phyloP scores from a whole-genome alignment of 2,113 vertebrate species.

The Uria aalge region DNA sequence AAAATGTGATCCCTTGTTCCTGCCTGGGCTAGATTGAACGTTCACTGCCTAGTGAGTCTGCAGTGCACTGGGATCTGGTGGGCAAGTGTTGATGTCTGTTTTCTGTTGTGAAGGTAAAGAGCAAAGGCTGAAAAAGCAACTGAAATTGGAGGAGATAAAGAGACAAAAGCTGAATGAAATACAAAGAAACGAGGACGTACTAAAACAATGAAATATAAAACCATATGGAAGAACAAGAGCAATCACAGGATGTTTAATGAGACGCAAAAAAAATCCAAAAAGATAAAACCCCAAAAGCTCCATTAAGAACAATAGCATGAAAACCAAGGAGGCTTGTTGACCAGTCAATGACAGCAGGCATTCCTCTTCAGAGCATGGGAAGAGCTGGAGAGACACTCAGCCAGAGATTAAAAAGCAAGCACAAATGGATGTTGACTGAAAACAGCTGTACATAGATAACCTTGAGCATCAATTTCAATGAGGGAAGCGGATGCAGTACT shows the following conservation, averaged over 20 bases:
- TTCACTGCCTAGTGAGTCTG: background rate
- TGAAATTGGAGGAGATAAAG: background rate
- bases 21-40: background rate
- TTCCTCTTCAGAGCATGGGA: background rate
- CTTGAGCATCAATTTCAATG: background rate
- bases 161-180: constrained; percentile 21
- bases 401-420: constrained; percentile 24
- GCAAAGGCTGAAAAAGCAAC: constrained; percentile 10
- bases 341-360: background rate
- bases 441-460: background rate
- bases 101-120: background rate
- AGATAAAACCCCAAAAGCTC: background rate
- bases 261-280: background rate
- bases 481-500: background rate
- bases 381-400: constrained; percentile 16
- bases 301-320: background rate
- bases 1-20: background rate
- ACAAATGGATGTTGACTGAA: constrained; percentile 9
- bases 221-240: background rate
- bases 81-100: background rate
- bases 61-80: background rate
- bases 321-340: background rate
- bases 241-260: constrained; percentile 5
- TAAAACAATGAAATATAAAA: constrained; percentile 15
- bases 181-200: background rate